Conservation (phyloP, 1,140 invertebrate species). For the Drosophila repletoides region DNA sequence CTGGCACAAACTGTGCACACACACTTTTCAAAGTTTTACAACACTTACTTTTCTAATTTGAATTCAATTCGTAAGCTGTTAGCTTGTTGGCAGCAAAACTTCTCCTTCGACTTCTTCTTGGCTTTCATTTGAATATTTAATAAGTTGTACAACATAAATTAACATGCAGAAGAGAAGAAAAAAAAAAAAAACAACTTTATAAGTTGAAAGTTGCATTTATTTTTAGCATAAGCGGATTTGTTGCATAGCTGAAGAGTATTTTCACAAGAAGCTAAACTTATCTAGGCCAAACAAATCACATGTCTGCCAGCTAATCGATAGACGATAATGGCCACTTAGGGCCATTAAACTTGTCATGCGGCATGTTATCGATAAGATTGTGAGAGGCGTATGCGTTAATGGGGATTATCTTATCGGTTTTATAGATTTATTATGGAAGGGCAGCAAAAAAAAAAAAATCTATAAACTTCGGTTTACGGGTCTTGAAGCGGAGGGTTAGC, state of each 20-base stretch:
- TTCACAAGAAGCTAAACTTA: not conserved
- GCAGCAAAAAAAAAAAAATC: too few relatives aligned
- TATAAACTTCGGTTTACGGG: too few relatives aligned
- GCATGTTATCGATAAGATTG: conserved; percentile 33
- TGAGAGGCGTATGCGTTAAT: not conserved
- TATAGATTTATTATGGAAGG: too few relatives aligned
- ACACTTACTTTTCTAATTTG: conserved; percentile 5
- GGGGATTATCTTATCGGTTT: conserved; percentile 32
- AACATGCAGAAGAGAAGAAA: too few relatives aligned
- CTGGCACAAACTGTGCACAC: not conserved
- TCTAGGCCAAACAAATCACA: conserved; percentile 41
- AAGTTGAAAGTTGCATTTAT: too few relatives aligned
- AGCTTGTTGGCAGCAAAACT: too few relatives aligned
- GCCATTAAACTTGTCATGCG: conserved; percentile 34
- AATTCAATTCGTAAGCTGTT: too few relatives aligned
- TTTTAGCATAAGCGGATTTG: too few relatives aligned
- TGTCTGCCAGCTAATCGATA: conserved; percentile 33
- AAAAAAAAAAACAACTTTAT: too few relatives aligned
- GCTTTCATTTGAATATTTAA: conserved; percentile 9
- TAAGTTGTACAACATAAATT: too few relatives aligned
- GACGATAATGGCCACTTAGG: conserved; percentile 31
- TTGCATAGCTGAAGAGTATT: too few relatives aligned
- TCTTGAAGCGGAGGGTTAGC: too few relatives aligned
- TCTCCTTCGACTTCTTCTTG: not conserved
- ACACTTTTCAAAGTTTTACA: conserved; percentile 10